Base-by-base conservation (phyloP, 1,140 invertebrate genomes). In the Brevipalpus yothersi region DNA sequence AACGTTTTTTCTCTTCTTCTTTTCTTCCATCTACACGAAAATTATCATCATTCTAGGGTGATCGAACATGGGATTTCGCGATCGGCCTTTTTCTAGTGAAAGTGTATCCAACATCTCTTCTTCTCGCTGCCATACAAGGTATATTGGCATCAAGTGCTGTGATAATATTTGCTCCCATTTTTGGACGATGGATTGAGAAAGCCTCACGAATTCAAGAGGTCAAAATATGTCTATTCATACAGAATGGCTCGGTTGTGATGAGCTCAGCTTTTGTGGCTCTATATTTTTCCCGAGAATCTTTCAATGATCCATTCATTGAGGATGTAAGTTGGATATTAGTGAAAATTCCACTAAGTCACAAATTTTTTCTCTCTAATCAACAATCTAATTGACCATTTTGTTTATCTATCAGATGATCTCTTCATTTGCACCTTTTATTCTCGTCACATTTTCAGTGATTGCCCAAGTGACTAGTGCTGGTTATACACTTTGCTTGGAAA, bases 31-130 rank as follows among this genome's bases (percentile, higher is more conserved):
- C 31, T 31, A 2, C 5, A 5, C 2, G 5, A 31, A 31, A 2
- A 31, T n/a, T n/a, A n/a, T n/a, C n/a, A 31, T 31, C 5, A 31
- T 31, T 31, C 31, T 31, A 75, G 75, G 77, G 76, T n/a, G 76
- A 78, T 66, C 69, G 76, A 21, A 76, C 77, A 73, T 78, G 77
- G 76, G 65, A 66, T 43, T 78, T 78, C 69, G 74, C 75, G 19
- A 71, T 74, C 12, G 76, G 75, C 11, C 61, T 78, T 17, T 78
- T 75, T 62, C 67, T 78, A 49, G 67, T 73, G 10, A 63, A 71
- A 43, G 61, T 76, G 45, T 65, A 60, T 56, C 64, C 66, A 40
- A 58, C 66, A 40, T 68, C 60, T 53, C 63, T 75, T n/a, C 67
- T 67, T 55, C 68, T 78, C 9, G 70, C 73, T 9, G 77, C 75